Evolutionary conservation across 1,140 invertebrate genomes (phyloP).

Genomic region (Neodiprion virginianus): DNA sequence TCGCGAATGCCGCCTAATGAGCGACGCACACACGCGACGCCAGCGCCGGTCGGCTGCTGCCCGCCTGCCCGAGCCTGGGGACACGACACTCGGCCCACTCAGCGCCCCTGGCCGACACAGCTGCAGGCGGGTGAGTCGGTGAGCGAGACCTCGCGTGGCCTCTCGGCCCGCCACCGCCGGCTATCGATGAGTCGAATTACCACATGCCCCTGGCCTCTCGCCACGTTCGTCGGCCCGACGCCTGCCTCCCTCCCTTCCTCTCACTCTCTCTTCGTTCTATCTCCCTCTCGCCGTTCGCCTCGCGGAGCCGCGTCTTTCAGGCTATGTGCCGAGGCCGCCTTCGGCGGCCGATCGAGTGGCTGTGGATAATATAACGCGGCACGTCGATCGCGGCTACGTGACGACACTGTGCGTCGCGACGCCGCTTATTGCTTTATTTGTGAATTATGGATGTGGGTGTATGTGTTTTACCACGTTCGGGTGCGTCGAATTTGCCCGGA

Average conservation of each 20-base stretch:
- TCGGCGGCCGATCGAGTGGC: constrained; percentile 2
- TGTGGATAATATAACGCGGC: neutral
- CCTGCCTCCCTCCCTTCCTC: neutral
- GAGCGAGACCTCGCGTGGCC: constrained; percentile 3
- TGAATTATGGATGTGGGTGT: neutral
- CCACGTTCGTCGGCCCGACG: constrained; percentile 20
- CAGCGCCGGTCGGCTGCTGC: neutral
- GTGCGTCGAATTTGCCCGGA: too few relatives aligned
- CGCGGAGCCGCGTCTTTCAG: neutral
- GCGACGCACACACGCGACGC: neutral
- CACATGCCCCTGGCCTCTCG: constrained; percentile 17
- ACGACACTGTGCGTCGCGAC: neutral
- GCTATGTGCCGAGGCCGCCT: neutral
- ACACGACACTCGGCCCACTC: neutral
- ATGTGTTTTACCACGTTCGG: too few relatives aligned
- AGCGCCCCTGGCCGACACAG: neutral
- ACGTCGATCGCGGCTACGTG: neutral
- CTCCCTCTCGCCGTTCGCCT: constrained; percentile 14
- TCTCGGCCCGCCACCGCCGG: neutral
- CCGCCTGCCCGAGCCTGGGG: neutral
- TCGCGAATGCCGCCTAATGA: constrained; percentile 6
- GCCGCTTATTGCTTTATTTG: neutral
- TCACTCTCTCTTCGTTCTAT: constrained; percentile 11
- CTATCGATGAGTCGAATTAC: constrained; percentile 7
- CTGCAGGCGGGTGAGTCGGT: neutral